Evolutionary conservation across 2,113 vertebrate genomes (phyloP).

Genomic region (Leptosomus discolor): DNA sequence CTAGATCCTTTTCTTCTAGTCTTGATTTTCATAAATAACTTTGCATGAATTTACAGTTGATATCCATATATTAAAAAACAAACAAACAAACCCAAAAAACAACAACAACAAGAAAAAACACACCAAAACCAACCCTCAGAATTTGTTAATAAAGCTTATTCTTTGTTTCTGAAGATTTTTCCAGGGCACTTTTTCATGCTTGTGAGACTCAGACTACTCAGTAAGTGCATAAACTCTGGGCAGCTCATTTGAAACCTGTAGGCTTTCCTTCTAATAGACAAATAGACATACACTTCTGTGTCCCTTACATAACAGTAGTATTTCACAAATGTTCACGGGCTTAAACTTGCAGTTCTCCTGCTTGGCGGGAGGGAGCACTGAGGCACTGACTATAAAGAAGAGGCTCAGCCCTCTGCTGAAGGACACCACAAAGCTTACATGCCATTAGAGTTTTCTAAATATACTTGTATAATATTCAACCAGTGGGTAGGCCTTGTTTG

Average conservation of each 20-base stretch:
- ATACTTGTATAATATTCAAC: not conserved
- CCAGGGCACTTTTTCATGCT: not conserved
- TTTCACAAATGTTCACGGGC: not conserved
- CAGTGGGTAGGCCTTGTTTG: not conserved
- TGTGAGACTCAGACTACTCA: not conserved
- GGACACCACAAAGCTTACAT: not conserved
- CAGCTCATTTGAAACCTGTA: not conserved
- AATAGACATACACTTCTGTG: rapidly evolving
- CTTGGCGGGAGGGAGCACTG: not conserved
- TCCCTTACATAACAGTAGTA: not conserved
- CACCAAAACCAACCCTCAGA: not conserved
- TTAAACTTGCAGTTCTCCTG: not conserved
- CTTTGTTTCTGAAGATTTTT: not conserved
- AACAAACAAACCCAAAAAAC: not conserved
- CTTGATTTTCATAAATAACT: not conserved
- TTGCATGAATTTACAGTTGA: not conserved
- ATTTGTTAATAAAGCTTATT: not conserved
- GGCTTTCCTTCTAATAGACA: not conserved
- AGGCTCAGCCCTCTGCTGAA: not conserved
- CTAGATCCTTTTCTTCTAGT: not conserved
- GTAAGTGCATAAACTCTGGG: not conserved
- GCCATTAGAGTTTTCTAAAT: not conserved
- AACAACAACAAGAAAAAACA: not conserved
- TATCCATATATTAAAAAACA: not conserved
- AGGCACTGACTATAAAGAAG: not conserved